phyloP scores from a whole-genome alignment of 1,140 invertebrate species.

The Lasioglossum baleicum region DNA sequence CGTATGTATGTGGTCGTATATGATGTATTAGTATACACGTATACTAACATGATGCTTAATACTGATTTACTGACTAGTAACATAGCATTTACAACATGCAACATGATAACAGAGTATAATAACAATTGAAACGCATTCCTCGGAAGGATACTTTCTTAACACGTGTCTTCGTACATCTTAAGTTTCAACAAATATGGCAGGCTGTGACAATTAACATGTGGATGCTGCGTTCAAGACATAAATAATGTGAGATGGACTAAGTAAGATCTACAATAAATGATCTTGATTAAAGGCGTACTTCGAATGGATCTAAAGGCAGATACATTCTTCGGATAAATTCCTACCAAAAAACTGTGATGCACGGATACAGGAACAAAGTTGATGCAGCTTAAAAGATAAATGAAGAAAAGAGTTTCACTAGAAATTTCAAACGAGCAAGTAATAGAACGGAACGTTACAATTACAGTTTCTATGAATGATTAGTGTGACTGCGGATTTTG shows the following conservation, averaged over 20 bases:
- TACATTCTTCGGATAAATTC: too few relatives aligned
- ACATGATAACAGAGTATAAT: background rate
- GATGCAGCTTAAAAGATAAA: too few relatives aligned
- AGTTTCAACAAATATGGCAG: conserved; percentile 10
- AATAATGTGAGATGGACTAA: background rate
- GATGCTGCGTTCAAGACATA: background rate
- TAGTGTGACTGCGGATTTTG: too few relatives aligned
- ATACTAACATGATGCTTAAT: conserved; percentile 43
- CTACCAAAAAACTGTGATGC: too few relatives aligned
- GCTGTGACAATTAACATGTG: background rate
- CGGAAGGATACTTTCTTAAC: background rate
- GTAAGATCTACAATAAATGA: background rate
- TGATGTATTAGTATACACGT: too few relatives aligned
- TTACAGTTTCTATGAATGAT: too few relatives aligned
- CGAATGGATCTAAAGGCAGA: too few relatives aligned
- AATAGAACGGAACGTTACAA: too few relatives aligned
- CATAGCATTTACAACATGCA: conserved; percentile 1
- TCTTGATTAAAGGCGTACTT: too few relatives aligned
- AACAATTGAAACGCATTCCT: background rate
- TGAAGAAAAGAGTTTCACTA: too few relatives aligned
- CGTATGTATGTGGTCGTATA: background rate
- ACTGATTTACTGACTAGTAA: conserved; percentile 61
- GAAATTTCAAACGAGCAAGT: too few relatives aligned
- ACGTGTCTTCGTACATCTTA: background rate
- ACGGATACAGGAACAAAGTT: too few relatives aligned